A percentile compares a stretch with the other conserved stretches of the same genome.
phyloP scores from a whole-genome alignment of 2,113 vertebrate genomes.

The Pardalotus punctatus region DNA sequence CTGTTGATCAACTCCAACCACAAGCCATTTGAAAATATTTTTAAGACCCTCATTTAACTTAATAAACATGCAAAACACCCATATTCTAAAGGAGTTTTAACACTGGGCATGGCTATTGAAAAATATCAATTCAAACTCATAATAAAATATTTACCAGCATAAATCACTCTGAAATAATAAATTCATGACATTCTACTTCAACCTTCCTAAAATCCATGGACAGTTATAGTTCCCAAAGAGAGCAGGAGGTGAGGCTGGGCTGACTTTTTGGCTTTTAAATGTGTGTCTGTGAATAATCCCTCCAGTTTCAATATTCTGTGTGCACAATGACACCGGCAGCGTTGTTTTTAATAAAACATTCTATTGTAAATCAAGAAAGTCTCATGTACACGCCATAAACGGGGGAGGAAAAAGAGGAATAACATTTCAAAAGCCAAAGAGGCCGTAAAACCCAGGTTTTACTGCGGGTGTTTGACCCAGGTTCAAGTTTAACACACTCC shows the following conservation, averaged over 20 bases:
- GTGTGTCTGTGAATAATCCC: neutral
- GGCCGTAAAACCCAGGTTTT: neutral
- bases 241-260: neutral
- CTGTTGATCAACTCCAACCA: neutral
- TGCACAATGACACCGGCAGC: neutral
- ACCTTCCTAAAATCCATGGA: fast-evolving
- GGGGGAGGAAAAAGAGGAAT: fast-evolving
- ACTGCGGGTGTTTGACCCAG: neutral
- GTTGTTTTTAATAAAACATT: neutral
- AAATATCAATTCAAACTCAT: neutral
- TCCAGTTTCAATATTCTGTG: neutral
- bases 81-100: neutral
- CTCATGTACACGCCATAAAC: neutral
- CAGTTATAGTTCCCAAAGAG: neutral
- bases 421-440: neutral
- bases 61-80: neutral
- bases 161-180: neutral
- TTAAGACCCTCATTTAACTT: neutral
- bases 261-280: neutral
- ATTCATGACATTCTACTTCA: neutral
- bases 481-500: neutral
- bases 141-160: neutral
- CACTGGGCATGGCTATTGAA: neutral
- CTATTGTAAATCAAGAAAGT: neutral
- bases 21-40: neutral